A percentile compares a stretch with the other conserved stretches of the same genome.
Evolutionary conservation across 1,140 invertebrate genomes (phyloP).

Genomic region (Drosophila rufa): DNA sequence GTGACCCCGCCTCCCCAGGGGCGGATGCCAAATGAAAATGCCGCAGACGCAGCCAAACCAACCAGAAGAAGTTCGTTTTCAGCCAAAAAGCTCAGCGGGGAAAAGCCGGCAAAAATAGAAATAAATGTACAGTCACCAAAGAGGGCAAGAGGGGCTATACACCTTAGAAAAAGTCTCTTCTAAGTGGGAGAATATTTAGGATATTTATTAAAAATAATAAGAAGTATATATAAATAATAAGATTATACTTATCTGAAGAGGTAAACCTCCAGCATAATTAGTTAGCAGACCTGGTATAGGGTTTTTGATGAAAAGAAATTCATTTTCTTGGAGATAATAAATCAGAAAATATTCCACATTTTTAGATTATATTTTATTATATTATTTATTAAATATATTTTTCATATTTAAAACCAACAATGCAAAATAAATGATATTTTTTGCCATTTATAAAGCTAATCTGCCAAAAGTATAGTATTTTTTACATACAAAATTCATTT

Average conservation of each 20-base stretch:
- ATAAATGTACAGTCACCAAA: conserved; percentile 51
- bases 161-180: neutral
- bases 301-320: too few relatives aligned
- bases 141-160: neutral
- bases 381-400: too few relatives aligned
- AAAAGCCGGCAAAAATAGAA: conserved; percentile 30
- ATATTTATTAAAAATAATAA: neutral
- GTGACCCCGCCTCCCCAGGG: conserved; percentile 37
- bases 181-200: neutral
- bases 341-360: too few relatives aligned
- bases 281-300: too few relatives aligned
- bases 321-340: too few relatives aligned
- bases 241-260: too few relatives aligned
- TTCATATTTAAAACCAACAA: too few relatives aligned
- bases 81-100: conserved; percentile 40
- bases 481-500: too few relatives aligned
- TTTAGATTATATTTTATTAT: neutral
- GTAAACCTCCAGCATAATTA: too few relatives aligned
- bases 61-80: conserved; percentile 60
- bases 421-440: too few relatives aligned
- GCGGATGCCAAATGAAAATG: conserved; percentile 63
- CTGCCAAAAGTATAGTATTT: too few relatives aligned
- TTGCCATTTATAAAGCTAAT: too few relatives aligned
- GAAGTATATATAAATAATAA: neutral
- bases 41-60: conserved; percentile 60